These are phyloP conservation scores for Florisuga fusca DNA, from an alignment of 2,797 vertebrate species.

Conservation along the genomic window DNA sequence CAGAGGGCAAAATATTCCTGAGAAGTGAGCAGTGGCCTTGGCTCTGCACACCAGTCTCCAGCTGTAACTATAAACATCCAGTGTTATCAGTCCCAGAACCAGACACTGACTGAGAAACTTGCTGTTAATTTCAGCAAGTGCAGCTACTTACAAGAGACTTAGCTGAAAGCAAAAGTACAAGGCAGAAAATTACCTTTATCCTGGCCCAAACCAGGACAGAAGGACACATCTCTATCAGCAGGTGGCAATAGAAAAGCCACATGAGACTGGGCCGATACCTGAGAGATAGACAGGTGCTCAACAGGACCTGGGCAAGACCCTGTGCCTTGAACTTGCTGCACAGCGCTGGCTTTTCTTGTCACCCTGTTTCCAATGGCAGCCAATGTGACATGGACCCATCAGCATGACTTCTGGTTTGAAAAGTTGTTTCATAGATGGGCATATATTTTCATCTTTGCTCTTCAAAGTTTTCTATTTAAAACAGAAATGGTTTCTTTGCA, in stretches of 20 bases:
- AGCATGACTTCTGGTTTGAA: not conserved
- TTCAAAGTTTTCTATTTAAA: not conserved
- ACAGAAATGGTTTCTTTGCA: not conserved
- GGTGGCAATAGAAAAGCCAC: not conserved
- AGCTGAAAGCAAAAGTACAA: too few relatives aligned
- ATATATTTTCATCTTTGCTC: not conserved
- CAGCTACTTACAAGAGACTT: too few relatives aligned
- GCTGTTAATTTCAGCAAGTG: too few relatives aligned
- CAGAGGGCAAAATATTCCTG: too few relatives aligned
- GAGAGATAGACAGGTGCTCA: not conserved
- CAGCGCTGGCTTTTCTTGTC: not conserved
- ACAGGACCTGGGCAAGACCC: not conserved
- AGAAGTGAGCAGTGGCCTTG: too few relatives aligned
- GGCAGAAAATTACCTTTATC: too few relatives aligned
- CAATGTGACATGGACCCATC: rapidly evolving
- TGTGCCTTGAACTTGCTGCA: not conserved
- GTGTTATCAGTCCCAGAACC: too few relatives aligned
- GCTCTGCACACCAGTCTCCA: too few relatives aligned
- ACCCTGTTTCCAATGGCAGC: not conserved
- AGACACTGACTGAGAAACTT: too few relatives aligned
- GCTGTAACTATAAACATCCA: too few relatives aligned
- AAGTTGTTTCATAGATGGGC: not conserved
- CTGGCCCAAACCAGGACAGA: too few relatives aligned
- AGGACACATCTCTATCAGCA: not conserved
- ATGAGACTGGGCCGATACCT: not conserved